Evolutionary conservation across 2,888 invertebrate species (phyloP), one percentile per base, ranked within the genome.

Genomic region (Chalcosyrphus nemorum): DNA sequence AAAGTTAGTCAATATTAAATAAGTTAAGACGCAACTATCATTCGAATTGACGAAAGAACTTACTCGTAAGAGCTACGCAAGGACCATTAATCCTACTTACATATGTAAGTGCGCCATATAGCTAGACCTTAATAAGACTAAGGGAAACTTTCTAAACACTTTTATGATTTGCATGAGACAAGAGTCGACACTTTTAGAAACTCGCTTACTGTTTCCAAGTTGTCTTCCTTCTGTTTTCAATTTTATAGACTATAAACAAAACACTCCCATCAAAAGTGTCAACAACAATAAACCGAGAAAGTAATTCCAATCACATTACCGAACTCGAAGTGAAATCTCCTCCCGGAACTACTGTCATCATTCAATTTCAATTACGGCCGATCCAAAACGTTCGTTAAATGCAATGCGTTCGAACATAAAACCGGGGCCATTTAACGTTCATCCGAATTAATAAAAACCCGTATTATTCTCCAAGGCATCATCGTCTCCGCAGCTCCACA

Each of bases 351-450:
- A 15, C 24, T 66, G 63, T 52, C 43, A 72, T 43, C 52, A 7
- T 43, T 65, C 74, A 56, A 27, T 74, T 74, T 56, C 74, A 74
- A 74, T 74, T 65, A 74, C 63, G 45, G 17, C 45, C 35, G 43
- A 45, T 56, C 56, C 63, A 5, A 5, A 45, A 13, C 54, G 24
- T 45, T 65, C 45, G 65, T 43, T 54, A 74, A 74, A 45, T 35
- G 38, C 74, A 45, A 38, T 52, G 38, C 41, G 27, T 27, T 66
- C 27, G 27, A 27, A 21, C 45, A 45, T 56, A 74, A 74, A 54
- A 56, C 56, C 54, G 35, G 24, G 35, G 56, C 7, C 54, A 11
- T 27, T 24, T 11, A 24, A 17, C 19, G 45, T 38, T 56, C 63
- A 35, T 45, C 17, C 45, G 35, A 56, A 47, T 74, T 56, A 74